Evolutionary conservation across 2,797 vertebrate species (phyloP).

Genomic region (Austrolebias charrua): DNA sequence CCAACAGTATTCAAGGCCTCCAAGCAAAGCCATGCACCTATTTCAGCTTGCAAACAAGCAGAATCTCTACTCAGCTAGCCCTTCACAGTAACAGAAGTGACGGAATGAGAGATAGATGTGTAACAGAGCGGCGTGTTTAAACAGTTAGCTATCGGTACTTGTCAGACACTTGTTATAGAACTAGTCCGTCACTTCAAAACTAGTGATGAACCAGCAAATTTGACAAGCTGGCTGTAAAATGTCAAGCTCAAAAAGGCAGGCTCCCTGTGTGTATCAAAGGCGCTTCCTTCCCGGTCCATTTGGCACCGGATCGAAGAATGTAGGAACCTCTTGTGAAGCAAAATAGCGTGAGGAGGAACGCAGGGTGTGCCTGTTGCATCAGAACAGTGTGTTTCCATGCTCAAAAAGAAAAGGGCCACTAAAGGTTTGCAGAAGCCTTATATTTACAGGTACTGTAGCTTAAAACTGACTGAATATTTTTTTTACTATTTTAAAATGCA

Average conservation of each 20-base stretch:
- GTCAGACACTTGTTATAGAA: slow-evolving; percentile 75
- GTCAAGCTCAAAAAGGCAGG: slow-evolving; percentile 61
- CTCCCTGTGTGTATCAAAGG: slow-evolving; percentile 70
- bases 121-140: slow-evolving; percentile 73
- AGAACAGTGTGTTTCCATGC: slow-evolving; percentile 25
- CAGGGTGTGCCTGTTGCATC: slow-evolving; percentile 42
- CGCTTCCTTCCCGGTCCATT: slow-evolving; percentile 71
- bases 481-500: background rate
- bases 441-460: no score
- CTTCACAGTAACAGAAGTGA: slow-evolving; percentile 16
- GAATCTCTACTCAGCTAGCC: slow-evolving; percentile 19
- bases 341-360: slow-evolving; percentile 45
- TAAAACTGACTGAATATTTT: slow-evolving; percentile 9
- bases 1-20: background rate
- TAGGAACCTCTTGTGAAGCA: slow-evolving; percentile 67
- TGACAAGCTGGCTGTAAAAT: slow-evolving; percentile 76
- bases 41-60: slow-evolving; percentile 8
- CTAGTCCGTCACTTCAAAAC: slow-evolving; percentile 58
- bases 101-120: slow-evolving; percentile 55
- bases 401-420: background rate
- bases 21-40: slow-evolving; percentile 5
- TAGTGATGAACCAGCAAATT: slow-evolving; percentile 75
- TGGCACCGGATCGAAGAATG: slow-evolving; percentile 75
- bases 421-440: background rate
- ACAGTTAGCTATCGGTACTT: slow-evolving; percentile 71